Conservation (phyloP, 2,113 vertebrate species). For the Butorides virescens region DNA sequence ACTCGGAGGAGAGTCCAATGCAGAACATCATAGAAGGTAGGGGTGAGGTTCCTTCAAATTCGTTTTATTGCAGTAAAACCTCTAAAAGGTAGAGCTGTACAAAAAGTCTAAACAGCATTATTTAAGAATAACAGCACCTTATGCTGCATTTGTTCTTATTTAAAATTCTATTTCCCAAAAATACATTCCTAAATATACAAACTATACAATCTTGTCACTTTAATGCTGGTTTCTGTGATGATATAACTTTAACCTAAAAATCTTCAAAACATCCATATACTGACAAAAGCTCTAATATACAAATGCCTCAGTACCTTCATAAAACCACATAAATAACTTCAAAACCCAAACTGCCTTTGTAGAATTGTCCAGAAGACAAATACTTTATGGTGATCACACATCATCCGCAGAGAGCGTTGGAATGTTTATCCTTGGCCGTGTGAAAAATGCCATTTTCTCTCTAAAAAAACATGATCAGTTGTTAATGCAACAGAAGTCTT, state of each 20-base stretch:
- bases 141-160: slow-evolving; percentile 73
- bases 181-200: slow-evolving; percentile 87
- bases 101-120: slow-evolving; percentile 73
- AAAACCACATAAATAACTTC: slow-evolving; percentile 78
- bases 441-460: slow-evolving; percentile 99
- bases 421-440: slow-evolving; percentile 87
- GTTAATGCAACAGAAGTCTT: neutral
- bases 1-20: slow-evolving; percentile 52
- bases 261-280: slow-evolving; percentile 61
- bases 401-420: slow-evolving; percentile 89
- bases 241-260: slow-evolving; percentile 67
- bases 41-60: slow-evolving; percentile 58
- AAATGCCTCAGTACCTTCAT: slow-evolving; percentile 75
- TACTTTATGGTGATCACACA: slow-evolving; percentile 83
- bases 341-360: slow-evolving; percentile 59
- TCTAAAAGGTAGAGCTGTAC: slow-evolving; percentile 79
- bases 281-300: slow-evolving; percentile 61
- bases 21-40: slow-evolving; percentile 37
- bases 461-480: slow-evolving; percentile 63
- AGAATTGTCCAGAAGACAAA: slow-evolving; percentile 69
- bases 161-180: slow-evolving; percentile 80
- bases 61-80: slow-evolving; percentile 76
- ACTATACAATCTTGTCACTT: slow-evolving; percentile 81
- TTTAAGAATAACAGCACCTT: slow-evolving; percentile 74
- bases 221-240: slow-evolving; percentile 80